Evolutionary conservation across 2,888 invertebrate genomes (phyloP), one percentile per base, ranked within the genome.

Genomic region (Sialis fuliginosa): DNA sequence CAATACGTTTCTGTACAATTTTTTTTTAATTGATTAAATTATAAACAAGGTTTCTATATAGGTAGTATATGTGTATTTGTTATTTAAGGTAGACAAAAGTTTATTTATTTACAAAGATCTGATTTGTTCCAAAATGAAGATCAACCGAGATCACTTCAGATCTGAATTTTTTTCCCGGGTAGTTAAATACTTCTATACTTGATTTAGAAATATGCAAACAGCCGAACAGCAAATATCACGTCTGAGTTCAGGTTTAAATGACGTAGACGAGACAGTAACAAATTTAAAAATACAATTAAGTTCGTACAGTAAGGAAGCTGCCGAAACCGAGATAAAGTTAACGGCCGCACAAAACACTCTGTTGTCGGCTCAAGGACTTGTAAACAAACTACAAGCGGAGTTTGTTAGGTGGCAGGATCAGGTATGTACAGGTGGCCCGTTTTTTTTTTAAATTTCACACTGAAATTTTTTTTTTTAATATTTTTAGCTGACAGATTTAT

Each of bases 241-340:
- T 42, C 66, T 92, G 39, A 83, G 81, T 50, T 75, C 73, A 8
- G 90, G 87, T 1, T 64, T 92, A 47, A 75, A 73, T 47, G 80
- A 81, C 47, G 91, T 91, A 1, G 89, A 91, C 58, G 78, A 79
- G 51, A 77, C 83, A 13, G 91, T 92, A 1, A 74, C 79, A 1
- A 74, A 81, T 49, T 65, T 92, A 35, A 83, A 89, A 55, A 72
- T 74, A 46, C 81, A 86, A 59, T 66, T 91, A 5, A 86, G 93
- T 44, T 79, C 77, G 34, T 86, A 88, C 60, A 90, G 96, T 1
- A 86, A 89, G 55, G 96, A 96, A 63, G 97, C 95, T 1, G 93
- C 96, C 2, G 83, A 88, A 55, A 74, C 93, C 37, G 92, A 95
- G 63, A 77, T 92, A 46, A 79, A 80, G 53, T 68, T 96, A 32